Evolutionary conservation across 2,888 invertebrate species (phyloP).

Genomic region (Cosmorhoe ocellata): DNA sequence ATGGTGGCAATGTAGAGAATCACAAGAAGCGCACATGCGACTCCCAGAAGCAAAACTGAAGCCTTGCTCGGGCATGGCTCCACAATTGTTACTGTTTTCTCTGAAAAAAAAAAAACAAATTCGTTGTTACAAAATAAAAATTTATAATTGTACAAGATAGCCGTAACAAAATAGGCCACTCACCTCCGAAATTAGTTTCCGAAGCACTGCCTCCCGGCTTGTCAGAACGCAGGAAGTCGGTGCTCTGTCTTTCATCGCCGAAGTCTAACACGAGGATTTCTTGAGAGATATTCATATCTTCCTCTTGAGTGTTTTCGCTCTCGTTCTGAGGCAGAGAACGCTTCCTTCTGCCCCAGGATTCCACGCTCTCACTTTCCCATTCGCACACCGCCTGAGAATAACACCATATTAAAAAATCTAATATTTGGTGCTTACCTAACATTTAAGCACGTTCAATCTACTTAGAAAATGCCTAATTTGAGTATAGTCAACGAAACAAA

Average conservation of each 20-base stretch:
- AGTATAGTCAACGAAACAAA: too few relatives aligned
- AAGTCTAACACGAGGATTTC: constrained; percentile 96
- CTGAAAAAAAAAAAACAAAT: constrained; percentile 78
- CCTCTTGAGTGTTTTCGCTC: constrained; percentile 85
- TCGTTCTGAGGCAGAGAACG: constrained; percentile 85
- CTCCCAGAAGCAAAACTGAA: constrained; percentile 94
- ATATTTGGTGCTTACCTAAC: background rate
- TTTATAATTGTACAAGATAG: too few relatives aligned
- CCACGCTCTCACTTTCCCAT: constrained; percentile 94
- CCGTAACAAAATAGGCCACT: too few relatives aligned
- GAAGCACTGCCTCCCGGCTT: constrained; percentile 84
- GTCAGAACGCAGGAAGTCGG: constrained; percentile 89
- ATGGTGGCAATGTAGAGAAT: constrained; percentile 95
- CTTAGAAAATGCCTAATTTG: too few relatives aligned
- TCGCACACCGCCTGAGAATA: constrained; percentile 90
- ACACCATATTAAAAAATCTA: constrained; percentile 18
- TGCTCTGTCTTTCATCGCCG: constrained; percentile 92
- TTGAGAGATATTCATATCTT: constrained; percentile 96
- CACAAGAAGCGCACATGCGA: constrained; percentile 94
- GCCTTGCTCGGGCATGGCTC: constrained; percentile 96
- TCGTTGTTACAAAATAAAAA: too few relatives aligned
- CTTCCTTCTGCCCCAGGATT: constrained; percentile 95
- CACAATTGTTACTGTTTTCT: constrained; percentile 94
- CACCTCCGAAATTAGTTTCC: constrained; percentile 88
- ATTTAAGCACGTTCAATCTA: too few relatives aligned